Evolutionary conservation across 2,888 invertebrate genomes (phyloP).

Genomic region (Muschampia plurimacula): DNA sequence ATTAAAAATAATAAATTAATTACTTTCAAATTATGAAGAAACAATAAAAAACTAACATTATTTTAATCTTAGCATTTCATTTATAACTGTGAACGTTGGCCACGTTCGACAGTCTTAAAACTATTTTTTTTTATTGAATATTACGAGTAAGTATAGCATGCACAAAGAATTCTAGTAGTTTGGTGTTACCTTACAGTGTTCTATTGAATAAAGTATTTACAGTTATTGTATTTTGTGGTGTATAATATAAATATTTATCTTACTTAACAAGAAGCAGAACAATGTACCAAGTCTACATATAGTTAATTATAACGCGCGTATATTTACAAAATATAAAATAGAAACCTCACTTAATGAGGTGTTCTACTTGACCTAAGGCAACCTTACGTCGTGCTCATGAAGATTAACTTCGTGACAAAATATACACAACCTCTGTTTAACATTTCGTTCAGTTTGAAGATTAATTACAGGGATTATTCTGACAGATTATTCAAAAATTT

Average conservation of each 20-base stretch:
- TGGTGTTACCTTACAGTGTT: slow-evolving; percentile 36
- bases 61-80: not conserved
- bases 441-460: too few species aligned
- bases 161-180: slow-evolving; percentile 13
- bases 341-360: not conserved
- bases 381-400: too few species aligned
- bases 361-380: too few species aligned
- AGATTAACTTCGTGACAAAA: too few species aligned
- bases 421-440: too few species aligned
- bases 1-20: too few species aligned
- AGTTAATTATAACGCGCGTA: not conserved
- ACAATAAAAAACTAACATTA: not conserved
- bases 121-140: not conserved
- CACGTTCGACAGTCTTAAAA: slow-evolving; percentile 4
- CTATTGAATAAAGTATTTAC: slow-evolving; percentile 19
- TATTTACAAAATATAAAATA: not conserved
- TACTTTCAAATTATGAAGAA: too few species aligned
- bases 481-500: too few species aligned
- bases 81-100: not conserved
- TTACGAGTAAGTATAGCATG: not conserved
- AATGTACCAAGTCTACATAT: not conserved
- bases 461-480: too few species aligned
- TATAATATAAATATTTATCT: not conserved
- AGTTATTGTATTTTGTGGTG: not conserved
- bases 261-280: not conserved